These are phyloP conservation scores for Malacoraja senta DNA, from an alignment of 2,797 vertebrate genomes.

Conservation along the genomic window DNA sequence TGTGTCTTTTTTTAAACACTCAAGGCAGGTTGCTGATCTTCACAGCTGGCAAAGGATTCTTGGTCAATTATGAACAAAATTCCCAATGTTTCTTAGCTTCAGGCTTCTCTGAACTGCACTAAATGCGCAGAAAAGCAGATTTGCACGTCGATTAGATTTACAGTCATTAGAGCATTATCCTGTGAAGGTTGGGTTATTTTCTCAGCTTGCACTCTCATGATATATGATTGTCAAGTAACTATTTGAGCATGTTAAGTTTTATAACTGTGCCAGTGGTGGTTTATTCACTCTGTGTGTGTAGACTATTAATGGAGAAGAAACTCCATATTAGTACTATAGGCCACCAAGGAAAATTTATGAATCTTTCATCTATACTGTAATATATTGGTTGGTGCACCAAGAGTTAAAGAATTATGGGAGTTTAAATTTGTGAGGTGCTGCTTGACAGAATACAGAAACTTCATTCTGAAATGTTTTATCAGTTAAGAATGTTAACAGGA, in stretches of 20 bases:
- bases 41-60: background rate
- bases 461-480: constrained; percentile 43
- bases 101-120: background rate
- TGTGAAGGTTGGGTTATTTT: background rate
- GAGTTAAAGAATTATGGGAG: constrained; percentile 43
- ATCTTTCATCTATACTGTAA: background rate
- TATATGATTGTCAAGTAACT: background rate
- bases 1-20: no score
- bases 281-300: background rate
- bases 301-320: background rate
- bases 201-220: background rate
- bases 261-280: background rate
- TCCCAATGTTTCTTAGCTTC: background rate
- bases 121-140: background rate
- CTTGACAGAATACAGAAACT: constrained; percentile 46
- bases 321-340: background rate
- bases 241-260: background rate
- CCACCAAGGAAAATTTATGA: constrained; percentile 11
- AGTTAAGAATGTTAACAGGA: constrained; percentile 46
- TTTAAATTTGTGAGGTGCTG: constrained; percentile 44
- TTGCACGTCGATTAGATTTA: background rate
- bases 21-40: no score
- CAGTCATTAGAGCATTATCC: background rate
- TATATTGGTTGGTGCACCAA: background rate
- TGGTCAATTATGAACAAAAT: background rate